Base-by-base conservation (phyloP, 2,113 vertebrate genomes). In the Salminus brasiliensis region DNA sequence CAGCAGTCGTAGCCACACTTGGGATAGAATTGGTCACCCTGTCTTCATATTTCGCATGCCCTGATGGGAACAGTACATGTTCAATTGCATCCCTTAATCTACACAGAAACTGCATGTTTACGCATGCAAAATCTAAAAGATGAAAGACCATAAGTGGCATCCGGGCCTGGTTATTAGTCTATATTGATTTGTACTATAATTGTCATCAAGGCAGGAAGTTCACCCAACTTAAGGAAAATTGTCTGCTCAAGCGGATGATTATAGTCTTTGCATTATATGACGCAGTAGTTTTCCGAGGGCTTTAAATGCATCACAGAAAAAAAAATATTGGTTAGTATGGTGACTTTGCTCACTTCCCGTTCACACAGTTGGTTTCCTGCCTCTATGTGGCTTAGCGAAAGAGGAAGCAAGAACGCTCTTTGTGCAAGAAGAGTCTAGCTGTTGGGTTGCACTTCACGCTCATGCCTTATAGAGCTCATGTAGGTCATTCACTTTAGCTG, bases 1-100 rank as follows among this genome's bases (percentile, higher is more conserved):
- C 90, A 0, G 92, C 91, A 0, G 91, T 93, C 0, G 91, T 93
- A 41, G 91, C 90, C 82, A 93, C 87, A 82, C 88, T 87, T 59
- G 91, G 90, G 81, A 93, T 80, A 6, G 90, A 84, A 59, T 87
- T 70, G 0, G 39, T 43, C 0, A 1, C 30, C 11, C 65, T 32
- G 36, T 88, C 78, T 1, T 88, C 85, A 0, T 81, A 36, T 79
- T 87, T 88, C 15, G 34, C 18, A 0, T 82, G 71, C 10, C 85
- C 76, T 0, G 82, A 89, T 91, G 87, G 60, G 23, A 73, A 36
- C 66, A 49, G 4, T 27, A 41, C 10, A 52, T 45, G 5, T 52
- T 27, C 7, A 63, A 5, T 9, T 25, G 65, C n/a, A 32, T 32
- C 10, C 13, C 66, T 79, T 63, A 72, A n/a, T 60, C 52, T 3